Evolutionary conservation across 2,113 vertebrate genomes (phyloP).

Genomic region (Solenodon paradoxus): DNA sequence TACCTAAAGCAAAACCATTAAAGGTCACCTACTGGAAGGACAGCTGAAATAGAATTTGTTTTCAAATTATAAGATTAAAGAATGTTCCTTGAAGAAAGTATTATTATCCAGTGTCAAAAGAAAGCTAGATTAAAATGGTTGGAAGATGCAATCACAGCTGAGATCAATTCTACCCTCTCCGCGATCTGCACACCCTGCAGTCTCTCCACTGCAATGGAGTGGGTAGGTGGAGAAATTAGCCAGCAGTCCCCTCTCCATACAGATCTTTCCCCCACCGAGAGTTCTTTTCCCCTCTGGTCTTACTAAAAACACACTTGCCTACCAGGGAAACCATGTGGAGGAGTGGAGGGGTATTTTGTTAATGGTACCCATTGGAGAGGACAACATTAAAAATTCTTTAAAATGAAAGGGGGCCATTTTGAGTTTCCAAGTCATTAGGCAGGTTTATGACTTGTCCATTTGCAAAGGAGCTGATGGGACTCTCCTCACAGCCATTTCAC

Average conservation of each 20-base stretch:
- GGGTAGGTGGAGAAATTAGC: slow-evolving; percentile 50
- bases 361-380: slow-evolving; percentile 70
- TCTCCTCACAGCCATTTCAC: slow-evolving; percentile 44
- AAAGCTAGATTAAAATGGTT: slow-evolving; percentile 74
- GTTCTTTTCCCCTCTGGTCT: slow-evolving; percentile 21
- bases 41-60: slow-evolving; percentile 80
- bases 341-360: slow-evolving; percentile 30
- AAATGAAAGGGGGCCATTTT: slow-evolving; percentile 68
- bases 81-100: slow-evolving; percentile 74
- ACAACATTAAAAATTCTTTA: slow-evolving; percentile 77
- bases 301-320: slow-evolving; percentile 16
- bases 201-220: neutral
- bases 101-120: slow-evolving; percentile 79
- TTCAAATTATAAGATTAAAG: slow-evolving; percentile 84
- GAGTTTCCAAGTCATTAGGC: slow-evolving; percentile 76
- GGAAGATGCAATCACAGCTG: slow-evolving; percentile 71
- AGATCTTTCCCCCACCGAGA: slow-evolving; percentile 23
- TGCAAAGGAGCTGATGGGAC: slow-evolving; percentile 25
- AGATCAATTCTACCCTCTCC: slow-evolving; percentile 69
- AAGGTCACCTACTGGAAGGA: slow-evolving; percentile 78
- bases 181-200: neutral
- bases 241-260: neutral
- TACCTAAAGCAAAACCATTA: slow-evolving; percentile 77
- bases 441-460: slow-evolving; percentile 71
- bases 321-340: slow-evolving; percentile 22